phyloP scores from a whole-genome alignment of 1,140 invertebrate genomes.

The Drosophila tsacasi region DNA sequence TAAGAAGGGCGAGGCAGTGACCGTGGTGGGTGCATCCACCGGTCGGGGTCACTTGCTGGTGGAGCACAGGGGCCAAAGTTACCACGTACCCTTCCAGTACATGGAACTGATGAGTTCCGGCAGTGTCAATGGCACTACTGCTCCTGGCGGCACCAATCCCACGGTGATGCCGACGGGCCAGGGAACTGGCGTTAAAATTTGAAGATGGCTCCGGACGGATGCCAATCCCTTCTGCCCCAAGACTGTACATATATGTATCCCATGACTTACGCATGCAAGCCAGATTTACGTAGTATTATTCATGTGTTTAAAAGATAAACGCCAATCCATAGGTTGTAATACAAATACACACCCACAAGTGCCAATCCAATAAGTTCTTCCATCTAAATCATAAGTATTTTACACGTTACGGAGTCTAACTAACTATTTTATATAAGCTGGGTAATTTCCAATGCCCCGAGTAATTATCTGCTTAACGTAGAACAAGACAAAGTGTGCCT shows the following conservation, averaged over 20 bases:
- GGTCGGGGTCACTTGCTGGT: conserved; percentile 93
- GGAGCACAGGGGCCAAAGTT: conserved; percentile 91
- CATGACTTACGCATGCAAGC: conserved; percentile 20
- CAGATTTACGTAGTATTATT: conserved; percentile 58
- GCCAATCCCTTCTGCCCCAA: conserved; percentile 5
- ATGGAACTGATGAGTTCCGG: conserved; percentile 85
- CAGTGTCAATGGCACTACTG: conserved; percentile 29
- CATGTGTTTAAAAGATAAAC: conserved; percentile 32
- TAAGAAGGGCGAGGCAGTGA: conserved; percentile 92
- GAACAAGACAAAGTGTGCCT: background rate
- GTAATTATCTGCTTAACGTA: background rate
- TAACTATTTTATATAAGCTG: conserved; percentile 17
- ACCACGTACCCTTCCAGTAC: conserved; percentile 95
- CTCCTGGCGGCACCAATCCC: conserved; percentile 4
- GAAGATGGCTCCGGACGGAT: background rate
- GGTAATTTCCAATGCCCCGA: background rate
- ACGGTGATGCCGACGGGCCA: conserved; percentile 20
- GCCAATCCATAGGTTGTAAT: conserved; percentile 63
- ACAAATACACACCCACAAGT: conserved; percentile 58
- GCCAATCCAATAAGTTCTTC: conserved; percentile 77
- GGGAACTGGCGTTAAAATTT: conserved; percentile 61
- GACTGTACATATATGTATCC: conserved; percentile 67
- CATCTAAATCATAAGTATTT: conserved; percentile 44
- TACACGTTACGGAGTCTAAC: conserved; percentile 9
- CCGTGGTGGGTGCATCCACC: conserved; percentile 92